These are phyloP conservation scores for Carettochelys insculpta DNA, from an alignment of 2,113 vertebrate genomes.

Conservation along the genomic window DNA sequence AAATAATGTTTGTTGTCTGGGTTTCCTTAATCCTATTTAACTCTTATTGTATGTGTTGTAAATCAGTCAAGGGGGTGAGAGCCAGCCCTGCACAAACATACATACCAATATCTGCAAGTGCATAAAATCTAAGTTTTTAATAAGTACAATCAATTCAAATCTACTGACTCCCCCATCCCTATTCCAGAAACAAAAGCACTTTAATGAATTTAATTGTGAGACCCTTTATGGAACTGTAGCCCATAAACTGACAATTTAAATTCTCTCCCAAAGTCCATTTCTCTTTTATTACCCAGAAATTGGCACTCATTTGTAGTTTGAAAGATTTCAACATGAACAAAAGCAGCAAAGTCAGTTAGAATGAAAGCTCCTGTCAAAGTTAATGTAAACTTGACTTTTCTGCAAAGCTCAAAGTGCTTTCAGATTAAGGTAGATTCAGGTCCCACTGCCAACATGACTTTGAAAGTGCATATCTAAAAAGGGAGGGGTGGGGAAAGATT, in stretches of 20 bases:
- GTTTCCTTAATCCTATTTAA: not conserved
- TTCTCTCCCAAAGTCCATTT: not conserved
- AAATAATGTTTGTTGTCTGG: not conserved
- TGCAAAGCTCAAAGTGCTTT: conserved; percentile 39
- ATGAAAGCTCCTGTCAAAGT: conserved; percentile 41
- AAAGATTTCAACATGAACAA: conserved; percentile 17
- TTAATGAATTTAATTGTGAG: not conserved
- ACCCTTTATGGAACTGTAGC: not conserved
- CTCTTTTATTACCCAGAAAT: not conserved
- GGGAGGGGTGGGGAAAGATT: not conserved
- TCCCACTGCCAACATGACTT: conserved; percentile 31
- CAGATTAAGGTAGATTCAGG: conserved; percentile 54
- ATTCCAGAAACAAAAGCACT: not conserved
- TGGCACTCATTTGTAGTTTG: conserved; percentile 27
- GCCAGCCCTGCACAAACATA: not conserved
- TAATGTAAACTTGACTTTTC: conserved; percentile 38
- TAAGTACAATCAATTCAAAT: not conserved
- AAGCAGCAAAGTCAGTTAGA: not conserved
- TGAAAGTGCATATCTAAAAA: conserved; percentile 50
- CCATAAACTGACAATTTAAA: not conserved
- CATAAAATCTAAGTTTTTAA: not conserved
- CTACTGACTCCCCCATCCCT: not conserved
- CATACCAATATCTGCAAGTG: not conserved
- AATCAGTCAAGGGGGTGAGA: not conserved
- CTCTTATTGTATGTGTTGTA: not conserved